Conservation (phyloP, 2,113 vertebrate species). For the Paracanthobrama guichenoti region DNA sequence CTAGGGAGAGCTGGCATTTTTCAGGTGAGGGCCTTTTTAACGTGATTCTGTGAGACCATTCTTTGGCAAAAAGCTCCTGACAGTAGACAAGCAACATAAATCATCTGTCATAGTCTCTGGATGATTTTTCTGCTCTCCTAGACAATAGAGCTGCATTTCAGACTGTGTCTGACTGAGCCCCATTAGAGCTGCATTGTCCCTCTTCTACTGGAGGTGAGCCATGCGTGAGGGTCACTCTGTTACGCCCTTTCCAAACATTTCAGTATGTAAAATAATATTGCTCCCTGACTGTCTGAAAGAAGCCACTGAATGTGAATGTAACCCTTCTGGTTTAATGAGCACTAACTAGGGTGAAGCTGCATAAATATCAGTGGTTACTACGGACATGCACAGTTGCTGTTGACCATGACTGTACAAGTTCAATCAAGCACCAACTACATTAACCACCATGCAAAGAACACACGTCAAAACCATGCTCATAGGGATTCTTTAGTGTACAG, state of each 20-base stretch:
- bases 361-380: slow-evolving; percentile 11
- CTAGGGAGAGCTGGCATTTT: slow-evolving; percentile 67
- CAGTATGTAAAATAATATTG: slow-evolving; percentile 37
- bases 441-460: slow-evolving; percentile 2
- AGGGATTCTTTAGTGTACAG: slow-evolving; percentile 18
- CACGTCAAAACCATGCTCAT: slow-evolving; percentile 34
- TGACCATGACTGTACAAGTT: not conserved
- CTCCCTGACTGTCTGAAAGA: slow-evolving; percentile 29
- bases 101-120: slow-evolving; percentile 59
- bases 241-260: slow-evolving; percentile 54
- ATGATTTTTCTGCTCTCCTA: slow-evolving; percentile 20
- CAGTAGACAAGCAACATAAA: slow-evolving; percentile 73
- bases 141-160: slow-evolving; percentile 58
- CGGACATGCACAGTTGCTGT: not conserved
- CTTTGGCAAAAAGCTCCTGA: slow-evolving; percentile 61
- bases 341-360: slow-evolving; percentile 1
- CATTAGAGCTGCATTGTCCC: slow-evolving; percentile 60
- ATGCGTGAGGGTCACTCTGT: slow-evolving; percentile 48
- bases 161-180: slow-evolving; percentile 48
- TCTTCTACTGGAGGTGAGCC: slow-evolving; percentile 45
- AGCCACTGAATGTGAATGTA: not conserved
- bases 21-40: slow-evolving; percentile 69
- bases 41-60: slow-evolving; percentile 59
- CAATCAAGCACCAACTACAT: slow-evolving; percentile 18
- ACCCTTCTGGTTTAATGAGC: not conserved